These are phyloP conservation scores for Agonopterix subpropinquella DNA, from an alignment of 2,888 invertebrate species.

Conservation along the genomic window DNA sequence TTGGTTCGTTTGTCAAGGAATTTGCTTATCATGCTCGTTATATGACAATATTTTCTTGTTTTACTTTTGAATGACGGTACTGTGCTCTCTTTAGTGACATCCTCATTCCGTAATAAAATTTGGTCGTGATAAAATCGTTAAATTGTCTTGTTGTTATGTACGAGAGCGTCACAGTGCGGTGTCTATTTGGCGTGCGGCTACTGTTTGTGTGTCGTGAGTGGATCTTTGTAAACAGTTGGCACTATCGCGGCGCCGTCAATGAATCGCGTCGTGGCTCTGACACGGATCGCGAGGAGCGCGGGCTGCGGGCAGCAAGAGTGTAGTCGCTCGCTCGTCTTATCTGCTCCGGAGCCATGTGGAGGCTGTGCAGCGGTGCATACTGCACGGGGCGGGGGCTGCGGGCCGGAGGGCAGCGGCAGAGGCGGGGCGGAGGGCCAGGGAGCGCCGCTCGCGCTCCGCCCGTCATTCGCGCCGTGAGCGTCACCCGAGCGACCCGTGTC, in stretches of 20 bases:
- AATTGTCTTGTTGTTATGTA: neutral
- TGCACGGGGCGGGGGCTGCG: slow-evolving; percentile 34
- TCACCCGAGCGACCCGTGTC: slow-evolving; percentile 33
- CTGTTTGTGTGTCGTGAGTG: slow-evolving; percentile 41
- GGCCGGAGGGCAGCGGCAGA: slow-evolving; percentile 17
- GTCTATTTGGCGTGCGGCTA: slow-evolving; percentile 5
- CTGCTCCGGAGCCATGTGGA: slow-evolving; percentile 27
- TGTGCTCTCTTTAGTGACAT: neutral
- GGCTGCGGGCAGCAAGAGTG: slow-evolving; percentile 21
- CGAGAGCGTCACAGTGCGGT: neutral
- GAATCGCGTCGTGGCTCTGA: slow-evolving; percentile 35
- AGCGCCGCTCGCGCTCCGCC: slow-evolving; percentile 33
- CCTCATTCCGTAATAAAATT: neutral
- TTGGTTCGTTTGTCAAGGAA: neutral
- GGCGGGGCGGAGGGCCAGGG: slow-evolving; percentile 25
- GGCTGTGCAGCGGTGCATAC: slow-evolving; percentile 43
- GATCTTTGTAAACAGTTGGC: slow-evolving; percentile 40
- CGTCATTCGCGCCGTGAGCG: slow-evolving; percentile 52
- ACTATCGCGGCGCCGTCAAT: slow-evolving; percentile 57
- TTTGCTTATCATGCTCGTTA: neutral
- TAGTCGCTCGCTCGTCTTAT: slow-evolving; percentile 26
- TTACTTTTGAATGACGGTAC: neutral
- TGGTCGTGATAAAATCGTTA: neutral
- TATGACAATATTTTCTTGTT: neutral
- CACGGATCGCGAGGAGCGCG: slow-evolving; percentile 32